phyloP scores from a whole-genome alignment of 2,797 vertebrate genomes.

The Mionectes olivaceus region DNA sequence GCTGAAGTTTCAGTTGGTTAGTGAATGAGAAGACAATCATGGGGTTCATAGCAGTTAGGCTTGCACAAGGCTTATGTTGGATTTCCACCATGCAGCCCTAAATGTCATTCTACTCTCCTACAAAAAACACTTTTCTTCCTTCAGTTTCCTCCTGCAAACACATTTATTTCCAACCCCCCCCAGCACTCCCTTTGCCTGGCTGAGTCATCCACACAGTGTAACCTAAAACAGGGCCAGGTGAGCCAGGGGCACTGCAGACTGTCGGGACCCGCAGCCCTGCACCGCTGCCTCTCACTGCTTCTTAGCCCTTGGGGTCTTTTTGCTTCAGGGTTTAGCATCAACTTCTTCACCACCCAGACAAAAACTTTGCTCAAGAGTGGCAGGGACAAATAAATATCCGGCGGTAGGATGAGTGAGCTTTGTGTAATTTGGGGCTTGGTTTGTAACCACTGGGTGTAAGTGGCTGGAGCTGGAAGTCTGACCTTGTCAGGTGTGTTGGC shows the following conservation, averaged over 20 bases:
- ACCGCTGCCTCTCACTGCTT: accelerated
- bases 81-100: background rate
- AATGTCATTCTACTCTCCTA: background rate
- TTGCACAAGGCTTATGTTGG: background rate
- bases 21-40: background rate
- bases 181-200: accelerated
- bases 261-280: accelerated
- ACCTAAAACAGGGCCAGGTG: background rate
- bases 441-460: background rate
- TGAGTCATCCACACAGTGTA: background rate
- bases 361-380: background rate
- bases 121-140: background rate
- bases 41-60: background rate
- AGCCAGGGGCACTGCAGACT: background rate
- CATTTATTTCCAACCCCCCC: background rate
- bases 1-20: background rate
- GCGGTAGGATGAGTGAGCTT: background rate
- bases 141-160: background rate
- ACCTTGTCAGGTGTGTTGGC: accelerated
- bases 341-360: background rate
- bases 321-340: background rate
- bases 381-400: background rate
- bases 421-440: background rate
- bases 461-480: background rate
- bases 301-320: background rate